Base-by-base conservation (phyloP, 2,888 invertebrate genomes). In the Baccha elongata region DNA sequence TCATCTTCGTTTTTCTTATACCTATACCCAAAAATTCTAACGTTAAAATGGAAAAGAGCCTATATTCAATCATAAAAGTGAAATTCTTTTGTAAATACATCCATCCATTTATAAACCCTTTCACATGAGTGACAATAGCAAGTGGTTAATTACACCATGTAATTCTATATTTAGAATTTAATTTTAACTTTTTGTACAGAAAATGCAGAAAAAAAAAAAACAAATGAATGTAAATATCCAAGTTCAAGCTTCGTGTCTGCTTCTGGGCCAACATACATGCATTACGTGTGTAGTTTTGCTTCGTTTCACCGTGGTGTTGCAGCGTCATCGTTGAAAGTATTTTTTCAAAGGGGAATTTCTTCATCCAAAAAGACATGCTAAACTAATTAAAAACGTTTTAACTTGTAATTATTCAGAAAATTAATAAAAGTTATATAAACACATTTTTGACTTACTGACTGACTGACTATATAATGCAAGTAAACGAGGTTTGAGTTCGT, bases 51-150 rank as follows among this genome's bases (percentile, higher is more conserved):
- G 2, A 35, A 0, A 10, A 32, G 3, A 32, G 23, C n/a, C 21
- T 23, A 19, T 52, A 15, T 32, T 8, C 5, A 53, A 53, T 26
- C 26, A 6, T 6, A 26, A 26, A 26, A 35, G 21, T 35, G 8
- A 35, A 53, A 35, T 53, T 40, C 2, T 13, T 26, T 11, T 23
- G 13, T 10, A 17, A 8, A 19, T 19, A n/a, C n/a, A 44, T 32
- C 13, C n/a, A 35, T 32, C n/a, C 26, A 0, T 10, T 37, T 60
- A 50, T 48, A 55, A 64, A 73, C 17, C 21, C 48, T 71, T 23
- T 58, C 50, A 23, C 58, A 55, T 23, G 58, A 76, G 40, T 55
- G 76, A 65, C 69, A 76, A 69, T 58, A 64, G 62, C 76, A 76
- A 76, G 76, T 76, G 76, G 76, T 46, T 71, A 64, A 71, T 76